These are phyloP conservation scores for Silurus meridionalis DNA, from an alignment of 2,113 vertebrate genomes.

Conservation along the genomic window DNA sequence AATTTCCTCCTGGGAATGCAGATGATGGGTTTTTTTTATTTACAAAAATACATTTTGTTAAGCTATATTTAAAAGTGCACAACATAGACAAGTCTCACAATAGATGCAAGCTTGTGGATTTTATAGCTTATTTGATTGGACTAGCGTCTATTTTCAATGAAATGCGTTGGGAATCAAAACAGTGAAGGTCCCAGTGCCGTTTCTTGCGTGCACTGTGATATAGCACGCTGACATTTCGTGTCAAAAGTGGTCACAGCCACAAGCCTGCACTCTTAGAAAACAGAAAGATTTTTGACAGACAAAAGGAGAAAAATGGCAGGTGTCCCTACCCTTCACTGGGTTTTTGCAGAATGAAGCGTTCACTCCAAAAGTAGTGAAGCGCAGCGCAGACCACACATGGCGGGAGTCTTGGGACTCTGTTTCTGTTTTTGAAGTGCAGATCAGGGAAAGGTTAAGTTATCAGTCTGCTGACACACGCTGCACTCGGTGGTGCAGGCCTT, in stretches of 20 bases:
- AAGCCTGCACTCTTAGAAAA: background rate
- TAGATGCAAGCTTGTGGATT: background rate
- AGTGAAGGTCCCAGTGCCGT: background rate
- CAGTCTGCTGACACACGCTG: conserved; percentile 57
- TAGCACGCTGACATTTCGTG: conserved; percentile 8
- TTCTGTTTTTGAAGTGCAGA: conserved; percentile 58
- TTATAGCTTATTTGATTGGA: background rate
- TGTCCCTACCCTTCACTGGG: conserved; percentile 38
- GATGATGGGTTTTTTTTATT: background rate
- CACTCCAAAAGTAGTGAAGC: conserved; percentile 60
- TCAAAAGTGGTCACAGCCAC: background rate
- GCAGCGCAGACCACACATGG: conserved; percentile 69
- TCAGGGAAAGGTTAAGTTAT: conserved; percentile 65
- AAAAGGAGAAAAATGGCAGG: conserved; percentile 30
- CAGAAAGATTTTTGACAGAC: conserved; percentile 21
- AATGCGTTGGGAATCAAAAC: background rate
- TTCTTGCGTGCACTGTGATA: background rate
- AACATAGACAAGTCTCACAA: background rate
- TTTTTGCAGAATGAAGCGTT: conserved; percentile 53
- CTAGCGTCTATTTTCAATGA: background rate
- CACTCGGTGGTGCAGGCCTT: conserved; percentile 54
- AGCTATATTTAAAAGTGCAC: background rate
- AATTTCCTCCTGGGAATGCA: background rate
- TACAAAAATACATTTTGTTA: too few species aligned
- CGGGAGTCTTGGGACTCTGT: conserved; percentile 52